Evolutionary conservation across 2,888 invertebrate species (phyloP).

Genomic region (Xestia c-nigrum): DNA sequence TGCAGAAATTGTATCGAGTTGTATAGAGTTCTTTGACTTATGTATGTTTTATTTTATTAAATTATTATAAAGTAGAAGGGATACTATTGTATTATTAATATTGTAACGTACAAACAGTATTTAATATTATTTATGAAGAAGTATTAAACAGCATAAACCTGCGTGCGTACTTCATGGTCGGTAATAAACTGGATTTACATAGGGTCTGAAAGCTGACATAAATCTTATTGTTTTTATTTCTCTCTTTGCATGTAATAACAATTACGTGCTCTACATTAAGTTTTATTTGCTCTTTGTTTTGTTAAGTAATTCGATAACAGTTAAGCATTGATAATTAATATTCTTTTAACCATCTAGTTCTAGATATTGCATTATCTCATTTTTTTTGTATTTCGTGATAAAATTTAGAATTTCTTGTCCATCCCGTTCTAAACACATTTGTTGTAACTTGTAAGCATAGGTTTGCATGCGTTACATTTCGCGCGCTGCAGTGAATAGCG

Average conservation of each 20-base stretch:
- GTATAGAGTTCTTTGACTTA: neutral
- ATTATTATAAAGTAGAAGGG: neutral
- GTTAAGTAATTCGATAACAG: neutral
- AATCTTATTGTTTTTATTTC: conserved; percentile 62
- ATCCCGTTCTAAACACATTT: neutral
- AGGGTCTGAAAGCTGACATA: conserved; percentile 56
- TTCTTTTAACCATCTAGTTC: neutral
- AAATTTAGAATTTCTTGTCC: neutral
- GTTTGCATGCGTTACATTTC: neutral
- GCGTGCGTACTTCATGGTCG: conserved; percentile 61
- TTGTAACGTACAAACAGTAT: conserved; percentile 20
- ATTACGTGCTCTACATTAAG: conserved; percentile 21
- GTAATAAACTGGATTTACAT: conserved; percentile 64
- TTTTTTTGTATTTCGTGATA: neutral
- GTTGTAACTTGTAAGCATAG: neutral
- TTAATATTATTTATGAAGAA: conserved; percentile 37
- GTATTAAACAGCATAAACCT: conserved; percentile 33
- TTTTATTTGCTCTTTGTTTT: conserved; percentile 27
- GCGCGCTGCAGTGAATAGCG: too few relatives aligned
- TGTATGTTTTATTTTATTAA: neutral
- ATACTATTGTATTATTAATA: conserved; percentile 8
- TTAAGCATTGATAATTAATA: neutral
- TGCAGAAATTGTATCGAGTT: too few relatives aligned
- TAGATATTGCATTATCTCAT: neutral
- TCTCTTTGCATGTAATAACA: conserved; percentile 49